Percentiles rank a stretch among this genome's conserved stretches.
phyloP scores from a whole-genome alignment of 2,888 invertebrate genomes.

The Cyclophora punctaria region DNA sequence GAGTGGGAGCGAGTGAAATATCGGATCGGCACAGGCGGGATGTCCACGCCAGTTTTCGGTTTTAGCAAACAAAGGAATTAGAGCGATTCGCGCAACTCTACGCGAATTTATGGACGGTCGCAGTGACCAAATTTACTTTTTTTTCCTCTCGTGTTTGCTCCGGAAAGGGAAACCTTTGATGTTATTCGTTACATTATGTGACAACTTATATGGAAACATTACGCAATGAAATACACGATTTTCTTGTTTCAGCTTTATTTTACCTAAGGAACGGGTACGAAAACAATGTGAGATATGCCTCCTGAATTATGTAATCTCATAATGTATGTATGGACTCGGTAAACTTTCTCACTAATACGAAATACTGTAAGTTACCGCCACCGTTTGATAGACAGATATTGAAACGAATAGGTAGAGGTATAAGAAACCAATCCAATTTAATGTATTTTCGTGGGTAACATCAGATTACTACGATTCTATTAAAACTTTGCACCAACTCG shows the following conservation, averaged over 20 bases:
- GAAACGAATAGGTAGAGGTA: no score
- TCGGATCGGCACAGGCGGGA: slow-evolving; percentile 45
- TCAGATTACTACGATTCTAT: slow-evolving; percentile 67
- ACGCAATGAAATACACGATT: slow-evolving; percentile 35
- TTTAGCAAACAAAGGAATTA: slow-evolving; percentile 71
- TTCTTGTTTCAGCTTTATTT: slow-evolving; percentile 23
- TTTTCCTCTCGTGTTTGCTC: slow-evolving; percentile 37
- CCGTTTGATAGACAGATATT: no score
- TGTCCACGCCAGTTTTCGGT: slow-evolving; percentile 61
- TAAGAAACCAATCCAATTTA: slow-evolving; percentile 31
- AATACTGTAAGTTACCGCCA: no score
- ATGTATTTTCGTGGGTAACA: slow-evolving; percentile 48
- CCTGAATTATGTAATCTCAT: no score
- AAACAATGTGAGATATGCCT: background rate
- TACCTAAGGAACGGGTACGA: slow-evolving; percentile 9
- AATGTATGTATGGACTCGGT: no score
- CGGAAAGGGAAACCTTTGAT: slow-evolving; percentile 41
- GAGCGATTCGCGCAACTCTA: slow-evolving; percentile 51
- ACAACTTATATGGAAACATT: slow-evolving; percentile 23
- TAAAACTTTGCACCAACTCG: slow-evolving; percentile 64
- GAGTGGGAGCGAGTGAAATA: slow-evolving; percentile 62
- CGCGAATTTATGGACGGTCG: slow-evolving; percentile 59
- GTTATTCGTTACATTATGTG: slow-evolving; percentile 28
- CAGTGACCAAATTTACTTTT: slow-evolving; percentile 57
- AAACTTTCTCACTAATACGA: no score